These are phyloP conservation scores for Catocala fraxini DNA, from an alignment of 2,888 invertebrate genomes.

Conservation along the genomic window DNA sequence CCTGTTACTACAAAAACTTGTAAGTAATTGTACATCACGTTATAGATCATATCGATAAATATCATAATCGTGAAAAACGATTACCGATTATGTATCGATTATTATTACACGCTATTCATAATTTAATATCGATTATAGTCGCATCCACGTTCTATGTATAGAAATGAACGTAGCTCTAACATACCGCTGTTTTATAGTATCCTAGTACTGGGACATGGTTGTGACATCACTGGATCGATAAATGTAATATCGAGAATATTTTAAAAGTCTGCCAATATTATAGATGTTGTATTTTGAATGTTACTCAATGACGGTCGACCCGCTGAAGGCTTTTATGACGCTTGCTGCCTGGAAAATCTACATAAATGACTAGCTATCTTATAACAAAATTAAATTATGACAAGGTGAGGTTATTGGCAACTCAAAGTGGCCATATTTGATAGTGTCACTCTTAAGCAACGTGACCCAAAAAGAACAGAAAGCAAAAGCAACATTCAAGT, in stretches of 20 bases:
- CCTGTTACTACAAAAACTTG: slow-evolving; percentile 38
- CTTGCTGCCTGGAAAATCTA: no score
- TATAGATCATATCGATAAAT: slow-evolving; percentile 44
- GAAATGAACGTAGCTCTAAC: slow-evolving; percentile 41
- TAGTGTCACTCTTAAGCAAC: no score
- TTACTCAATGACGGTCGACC: no score
- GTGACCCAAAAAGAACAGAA: no score
- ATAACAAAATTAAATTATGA: no score
- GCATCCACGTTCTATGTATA: slow-evolving; percentile 47
- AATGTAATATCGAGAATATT: neutral
- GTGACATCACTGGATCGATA: slow-evolving; percentile 33
- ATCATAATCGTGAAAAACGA: slow-evolving; percentile 38
- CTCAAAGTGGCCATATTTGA: no score
- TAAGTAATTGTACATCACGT: slow-evolving; percentile 25
- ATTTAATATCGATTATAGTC: slow-evolving; percentile 52
- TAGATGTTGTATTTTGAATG: no score
- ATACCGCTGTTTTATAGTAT: slow-evolving; percentile 55
- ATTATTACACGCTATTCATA: slow-evolving; percentile 53
- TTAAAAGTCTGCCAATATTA: neutral
- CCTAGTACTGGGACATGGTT: slow-evolving; percentile 34
- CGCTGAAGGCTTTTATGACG: no score
- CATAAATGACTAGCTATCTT: no score
- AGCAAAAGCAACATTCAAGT: no score
- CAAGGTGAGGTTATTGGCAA: no score
- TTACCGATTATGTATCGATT: slow-evolving; percentile 45